Evolutionary conservation across 2,888 invertebrate species (phyloP).

Genomic region (Autographa gamma): DNA sequence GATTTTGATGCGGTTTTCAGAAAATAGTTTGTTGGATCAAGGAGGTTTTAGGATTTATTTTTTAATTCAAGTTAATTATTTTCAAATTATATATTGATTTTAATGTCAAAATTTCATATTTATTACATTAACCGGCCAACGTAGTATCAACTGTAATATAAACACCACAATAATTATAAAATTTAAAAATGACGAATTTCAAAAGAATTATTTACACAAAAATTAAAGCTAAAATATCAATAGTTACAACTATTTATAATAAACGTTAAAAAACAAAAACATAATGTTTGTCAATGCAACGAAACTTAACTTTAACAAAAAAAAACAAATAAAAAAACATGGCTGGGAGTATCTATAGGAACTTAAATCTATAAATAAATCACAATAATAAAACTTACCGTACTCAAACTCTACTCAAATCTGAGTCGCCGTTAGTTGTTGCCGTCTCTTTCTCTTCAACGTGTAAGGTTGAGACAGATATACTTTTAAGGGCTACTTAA

Average conservation of each 20-base stretch:
- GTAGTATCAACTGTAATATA: conserved; percentile 31
- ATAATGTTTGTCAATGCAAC: conserved; percentile 39
- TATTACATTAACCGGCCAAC: conserved; percentile 22
- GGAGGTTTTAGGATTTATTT: neutral
- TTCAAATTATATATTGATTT: neutral
- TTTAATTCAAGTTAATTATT: neutral
- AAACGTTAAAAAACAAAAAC: conserved; percentile 51
- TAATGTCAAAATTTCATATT: neutral
- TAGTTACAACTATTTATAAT: conserved; percentile 40
- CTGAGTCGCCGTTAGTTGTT: neutral
- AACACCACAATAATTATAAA: conserved; percentile 50
- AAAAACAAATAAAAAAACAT: conserved; percentile 55
- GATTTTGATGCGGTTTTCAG: no score
- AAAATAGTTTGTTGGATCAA: no score
- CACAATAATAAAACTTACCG: conserved; percentile 11
- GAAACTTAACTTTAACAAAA: conserved; percentile 63
- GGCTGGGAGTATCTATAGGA: conserved; percentile 62
- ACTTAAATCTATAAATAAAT: conserved; percentile 60
- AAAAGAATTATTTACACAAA: conserved; percentile 52
- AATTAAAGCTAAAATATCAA: conserved; percentile 54
- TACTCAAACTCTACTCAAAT: neutral
- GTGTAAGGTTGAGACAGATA: neutral
- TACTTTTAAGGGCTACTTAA: neutral
- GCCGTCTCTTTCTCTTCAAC: neutral
- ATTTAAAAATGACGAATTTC: conserved; percentile 34